These are phyloP conservation scores for Porites lutea DNA, from an alignment of 64 coral and sea anemone genomes.

Conservation along the genomic window DNA sequence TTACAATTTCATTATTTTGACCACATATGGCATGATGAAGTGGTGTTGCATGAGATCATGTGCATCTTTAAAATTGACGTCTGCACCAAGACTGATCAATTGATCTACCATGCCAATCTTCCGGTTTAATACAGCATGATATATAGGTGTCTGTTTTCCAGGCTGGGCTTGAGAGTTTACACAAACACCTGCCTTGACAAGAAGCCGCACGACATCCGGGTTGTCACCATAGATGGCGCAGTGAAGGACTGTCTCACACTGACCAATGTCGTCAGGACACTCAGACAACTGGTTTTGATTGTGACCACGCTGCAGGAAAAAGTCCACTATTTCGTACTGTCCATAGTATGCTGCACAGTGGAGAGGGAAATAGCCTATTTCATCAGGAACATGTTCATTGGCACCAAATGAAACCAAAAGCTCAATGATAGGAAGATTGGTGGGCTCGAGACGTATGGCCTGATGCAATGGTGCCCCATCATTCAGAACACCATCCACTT, in stretches of 20 bases:
- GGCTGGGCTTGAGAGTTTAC: conserved; percentile 40
- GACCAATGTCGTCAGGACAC: conserved; percentile 44
- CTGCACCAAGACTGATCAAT: conserved; percentile 35
- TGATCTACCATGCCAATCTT: conserved; percentile 47
- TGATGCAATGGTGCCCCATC: conserved; percentile 42
- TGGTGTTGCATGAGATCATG: conserved; percentile 18
- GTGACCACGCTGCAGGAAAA: conserved; percentile 27
- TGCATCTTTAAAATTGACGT: conserved; percentile 60
- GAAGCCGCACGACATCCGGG: conserved; percentile 13
- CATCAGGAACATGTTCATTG: conserved; percentile 47
- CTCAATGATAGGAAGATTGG: conserved; percentile 34
- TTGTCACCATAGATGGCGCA: conserved; percentile 28
- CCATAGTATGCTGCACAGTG: conserved; percentile 54
- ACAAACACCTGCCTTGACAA: conserved; percentile 31
- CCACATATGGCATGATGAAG: conserved; percentile 43
- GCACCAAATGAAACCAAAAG: conserved; percentile 37
- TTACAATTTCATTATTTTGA: conserved; percentile 52
- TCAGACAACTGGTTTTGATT: conserved; percentile 36
- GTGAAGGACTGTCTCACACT: conserved; percentile 40
- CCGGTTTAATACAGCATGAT: conserved; percentile 38
- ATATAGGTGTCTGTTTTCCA: conserved; percentile 46
- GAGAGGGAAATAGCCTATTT: conserved; percentile 37
- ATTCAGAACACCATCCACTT: conserved; percentile 30
- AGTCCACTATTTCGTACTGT: conserved; percentile 21
- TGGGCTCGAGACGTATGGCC: conserved; percentile 33